A percentile compares a stretch with the other conserved stretches of the same genome.
Evolutionary conservation across 2,888 invertebrate species (phyloP).

Genomic region (Lysandra coridon): DNA sequence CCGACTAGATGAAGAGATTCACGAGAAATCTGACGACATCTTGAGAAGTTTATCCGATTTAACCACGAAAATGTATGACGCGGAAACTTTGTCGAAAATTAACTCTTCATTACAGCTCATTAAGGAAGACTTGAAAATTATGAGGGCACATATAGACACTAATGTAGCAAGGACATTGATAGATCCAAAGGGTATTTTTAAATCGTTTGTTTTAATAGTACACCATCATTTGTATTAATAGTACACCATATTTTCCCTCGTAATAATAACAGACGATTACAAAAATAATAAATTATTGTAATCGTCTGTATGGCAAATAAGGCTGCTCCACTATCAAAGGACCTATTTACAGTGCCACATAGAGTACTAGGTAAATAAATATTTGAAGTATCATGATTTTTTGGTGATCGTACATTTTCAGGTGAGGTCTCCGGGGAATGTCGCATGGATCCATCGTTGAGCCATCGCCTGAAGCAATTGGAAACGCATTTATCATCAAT

Average conservation of each 20-base stretch:
- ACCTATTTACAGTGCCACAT: background rate
- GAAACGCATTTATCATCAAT: constrained; percentile 58
- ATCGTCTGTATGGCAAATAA: background rate
- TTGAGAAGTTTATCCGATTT: constrained; percentile 60
- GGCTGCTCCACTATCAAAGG: background rate
- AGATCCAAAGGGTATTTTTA: constrained; percentile 3
- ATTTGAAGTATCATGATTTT: background rate
- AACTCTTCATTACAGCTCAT: constrained; percentile 51
- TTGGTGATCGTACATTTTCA: constrained; percentile 37
- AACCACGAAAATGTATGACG: constrained; percentile 46
- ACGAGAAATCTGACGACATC: constrained; percentile 68
- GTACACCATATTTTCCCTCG: background rate
- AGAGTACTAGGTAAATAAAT: background rate
- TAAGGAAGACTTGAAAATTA: constrained; percentile 52
- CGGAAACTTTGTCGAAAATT: constrained; percentile 49
- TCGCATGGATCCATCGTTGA: constrained; percentile 51
- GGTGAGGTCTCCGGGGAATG: constrained; percentile 50
- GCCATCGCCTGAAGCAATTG: constrained; percentile 53
- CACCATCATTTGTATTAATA: background rate
- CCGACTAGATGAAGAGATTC: constrained; percentile 69
- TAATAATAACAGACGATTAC: background rate
- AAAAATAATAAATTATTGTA: background rate
- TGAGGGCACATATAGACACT: constrained; percentile 45
- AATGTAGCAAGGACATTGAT: constrained; percentile 1
- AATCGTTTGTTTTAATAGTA: background rate